Evolutionary conservation across 2,797 vertebrate species (phyloP).

Genomic region (Buceros bicornis): DNA sequence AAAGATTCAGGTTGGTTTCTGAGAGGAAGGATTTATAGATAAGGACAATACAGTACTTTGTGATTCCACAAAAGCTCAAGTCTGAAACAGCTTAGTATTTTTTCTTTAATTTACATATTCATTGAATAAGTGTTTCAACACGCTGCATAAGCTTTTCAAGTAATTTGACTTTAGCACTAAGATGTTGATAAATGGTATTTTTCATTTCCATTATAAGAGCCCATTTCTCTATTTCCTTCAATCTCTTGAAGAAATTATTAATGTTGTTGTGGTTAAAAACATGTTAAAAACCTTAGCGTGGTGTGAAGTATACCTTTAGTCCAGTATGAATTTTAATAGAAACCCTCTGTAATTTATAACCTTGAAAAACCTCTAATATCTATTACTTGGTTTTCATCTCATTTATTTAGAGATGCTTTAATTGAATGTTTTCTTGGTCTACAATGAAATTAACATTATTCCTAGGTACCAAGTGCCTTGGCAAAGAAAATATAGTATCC

Average conservation of each 20-base stretch:
- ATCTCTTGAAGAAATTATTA: not conserved
- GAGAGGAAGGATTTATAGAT: not conserved
- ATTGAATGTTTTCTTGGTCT: not conserved
- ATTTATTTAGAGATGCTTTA: not conserved
- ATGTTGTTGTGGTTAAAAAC: not conserved
- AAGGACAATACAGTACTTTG: not conserved
- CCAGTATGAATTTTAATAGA: not conserved
- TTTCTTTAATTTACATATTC: constrained; percentile 21
- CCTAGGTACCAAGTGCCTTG: not conserved
- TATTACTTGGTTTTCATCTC: not conserved
- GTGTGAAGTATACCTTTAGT: not conserved
- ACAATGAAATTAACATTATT: not conserved
- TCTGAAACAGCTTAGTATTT: not conserved
- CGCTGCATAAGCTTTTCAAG: not conserved
- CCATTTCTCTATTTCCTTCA: not conserved
- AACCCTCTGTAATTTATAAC: not conserved
- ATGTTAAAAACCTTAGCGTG: not conserved
- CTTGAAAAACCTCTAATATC: not conserved
- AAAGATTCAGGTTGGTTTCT: not conserved
- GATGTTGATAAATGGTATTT: not conserved
- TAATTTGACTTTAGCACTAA: constrained; percentile 40
- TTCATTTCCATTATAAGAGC: not conserved
- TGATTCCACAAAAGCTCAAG: not conserved
- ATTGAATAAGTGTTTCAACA: constrained; percentile 20
- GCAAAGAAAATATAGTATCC: not conserved